These are phyloP conservation scores for Aphelenchoides bicaudatus DNA, from an alignment of 2,888 invertebrate genomes.

Conservation along the genomic window DNA sequence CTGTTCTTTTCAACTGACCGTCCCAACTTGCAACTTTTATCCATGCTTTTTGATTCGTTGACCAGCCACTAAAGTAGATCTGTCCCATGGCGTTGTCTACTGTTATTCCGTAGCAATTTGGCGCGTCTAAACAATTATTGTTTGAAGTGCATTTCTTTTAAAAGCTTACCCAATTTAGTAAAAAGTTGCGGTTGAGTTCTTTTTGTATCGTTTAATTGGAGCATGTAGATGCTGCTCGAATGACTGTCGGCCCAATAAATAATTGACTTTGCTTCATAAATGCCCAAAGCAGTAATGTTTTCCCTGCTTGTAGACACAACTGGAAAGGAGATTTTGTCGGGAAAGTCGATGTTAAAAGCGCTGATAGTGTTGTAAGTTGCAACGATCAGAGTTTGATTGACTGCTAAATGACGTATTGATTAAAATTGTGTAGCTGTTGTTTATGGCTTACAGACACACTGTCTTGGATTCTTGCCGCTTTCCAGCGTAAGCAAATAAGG, in stretches of 20 bases:
- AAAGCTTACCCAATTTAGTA: slow-evolving; percentile 19
- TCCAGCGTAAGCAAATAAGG: slow-evolving; percentile 78
- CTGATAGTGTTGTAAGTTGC: slow-evolving; percentile 66
- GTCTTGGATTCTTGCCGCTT: too few relatives aligned
- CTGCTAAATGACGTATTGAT: slow-evolving; percentile 17
- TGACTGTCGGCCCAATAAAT: slow-evolving; percentile 75
- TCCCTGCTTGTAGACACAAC: slow-evolving; percentile 70
- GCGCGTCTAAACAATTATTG: slow-evolving; percentile 16
- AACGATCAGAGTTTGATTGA: slow-evolving; percentile 30
- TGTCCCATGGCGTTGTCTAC: slow-evolving; percentile 78
- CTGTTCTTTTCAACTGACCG: slow-evolving; percentile 20
- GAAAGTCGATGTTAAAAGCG: slow-evolving; percentile 75
- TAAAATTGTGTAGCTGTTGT: background rate
- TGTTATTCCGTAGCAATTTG: slow-evolving; percentile 69
- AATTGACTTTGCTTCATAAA: slow-evolving; percentile 69
- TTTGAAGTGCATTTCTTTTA: background rate
- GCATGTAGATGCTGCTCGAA: slow-evolving; percentile 15
- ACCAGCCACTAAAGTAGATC: slow-evolving; percentile 71
- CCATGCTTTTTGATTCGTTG: slow-evolving; percentile 53
- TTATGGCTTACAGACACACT: too few relatives aligned
- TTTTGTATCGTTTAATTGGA: slow-evolving; percentile 13
- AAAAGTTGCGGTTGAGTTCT: slow-evolving; percentile 22
- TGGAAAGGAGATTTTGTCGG: slow-evolving; percentile 76
- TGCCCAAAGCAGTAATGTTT: slow-evolving; percentile 72
- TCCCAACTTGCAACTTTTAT: slow-evolving; percentile 26